phyloP scores from a whole-genome alignment of 2,888 invertebrate species.

The Cephus rjabovi region DNA sequence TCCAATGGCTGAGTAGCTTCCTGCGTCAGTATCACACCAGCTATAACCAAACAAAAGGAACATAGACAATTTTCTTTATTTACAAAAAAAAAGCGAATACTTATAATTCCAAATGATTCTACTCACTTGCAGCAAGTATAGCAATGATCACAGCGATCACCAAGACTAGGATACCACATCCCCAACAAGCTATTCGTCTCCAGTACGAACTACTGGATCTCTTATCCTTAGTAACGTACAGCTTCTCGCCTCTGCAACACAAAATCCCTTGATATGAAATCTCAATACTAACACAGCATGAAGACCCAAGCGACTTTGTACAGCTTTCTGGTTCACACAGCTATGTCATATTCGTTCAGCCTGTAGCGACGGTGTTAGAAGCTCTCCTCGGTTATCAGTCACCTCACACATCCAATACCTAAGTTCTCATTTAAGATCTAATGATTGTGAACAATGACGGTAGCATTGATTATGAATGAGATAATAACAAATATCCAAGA shows the following conservation, averaged over 20 bases:
- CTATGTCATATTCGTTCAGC: constrained; percentile 43
- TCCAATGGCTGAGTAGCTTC: constrained; percentile 69
- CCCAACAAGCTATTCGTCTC: constrained; percentile 77
- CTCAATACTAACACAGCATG: background rate
- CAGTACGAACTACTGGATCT: constrained; percentile 75
- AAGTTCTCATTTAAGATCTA: background rate
- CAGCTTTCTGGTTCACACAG: constrained; percentile 45
- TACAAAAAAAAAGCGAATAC: background rate
- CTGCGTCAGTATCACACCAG: constrained; percentile 76
- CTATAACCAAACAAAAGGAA: constrained; percentile 66
- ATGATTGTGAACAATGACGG: background rate
- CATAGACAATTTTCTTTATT: background rate
- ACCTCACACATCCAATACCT: background rate
- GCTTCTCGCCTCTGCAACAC: constrained; percentile 81
- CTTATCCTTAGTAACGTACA: constrained; percentile 86
- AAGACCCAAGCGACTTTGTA: constrained; percentile 55
- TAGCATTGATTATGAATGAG: background rate
- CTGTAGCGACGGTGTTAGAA: constrained; percentile 53
- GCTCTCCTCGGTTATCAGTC: constrained; percentile 37
- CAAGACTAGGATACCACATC: constrained; percentile 74
- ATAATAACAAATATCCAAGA: background rate
- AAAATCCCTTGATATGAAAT: constrained; percentile 5
- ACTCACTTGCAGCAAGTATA: constrained; percentile 81
- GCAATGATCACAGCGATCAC: constrained; percentile 77
- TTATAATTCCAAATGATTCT: constrained; percentile 1